A percentile compares a stretch with the other conserved stretches of the same genome.
These are phyloP conservation scores for Punctoribates punctum DNA, from an alignment of 2,888 invertebrate species.

Conservation along the genomic window DNA sequence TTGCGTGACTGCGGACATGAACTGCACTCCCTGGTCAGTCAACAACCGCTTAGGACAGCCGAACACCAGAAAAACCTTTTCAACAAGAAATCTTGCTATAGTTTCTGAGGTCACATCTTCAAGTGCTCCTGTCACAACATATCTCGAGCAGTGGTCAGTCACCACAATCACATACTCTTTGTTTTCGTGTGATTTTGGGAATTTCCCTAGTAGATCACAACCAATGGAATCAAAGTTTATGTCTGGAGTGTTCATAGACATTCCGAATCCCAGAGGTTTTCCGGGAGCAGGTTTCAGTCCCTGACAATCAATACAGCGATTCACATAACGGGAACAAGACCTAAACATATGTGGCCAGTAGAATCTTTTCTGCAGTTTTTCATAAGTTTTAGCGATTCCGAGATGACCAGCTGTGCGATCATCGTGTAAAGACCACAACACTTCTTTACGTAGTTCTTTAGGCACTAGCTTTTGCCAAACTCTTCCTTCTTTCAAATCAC, in stretches of 20 bases:
- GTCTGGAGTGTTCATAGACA: no score
- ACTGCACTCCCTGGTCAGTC: not conserved
- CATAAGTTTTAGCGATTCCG: not conserved
- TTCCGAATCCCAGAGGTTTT: not conserved
- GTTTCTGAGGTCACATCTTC: not conserved
- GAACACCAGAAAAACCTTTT: not conserved
- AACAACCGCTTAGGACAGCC: not conserved
- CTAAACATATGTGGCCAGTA: conserved; percentile 21
- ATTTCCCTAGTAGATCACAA: not conserved
- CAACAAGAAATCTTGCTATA: not conserved
- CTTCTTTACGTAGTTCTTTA: not conserved
- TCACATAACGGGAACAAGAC: not conserved
- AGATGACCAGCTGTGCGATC: conserved; percentile 29
- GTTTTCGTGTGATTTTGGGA: not conserved
- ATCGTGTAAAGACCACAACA: not conserved
- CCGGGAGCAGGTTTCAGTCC: not conserved
- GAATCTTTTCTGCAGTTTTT: not conserved
- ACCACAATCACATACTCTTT: conserved; percentile 5
- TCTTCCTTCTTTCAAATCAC: not conserved
- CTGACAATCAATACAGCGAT: conserved; percentile 8
- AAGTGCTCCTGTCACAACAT: not conserved
- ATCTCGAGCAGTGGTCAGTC: not conserved
- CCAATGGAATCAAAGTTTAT: not conserved
- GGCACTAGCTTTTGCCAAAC: not conserved
- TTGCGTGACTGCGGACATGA: not conserved